Conservation (phyloP, 2,888 invertebrate genomes). For the Tanypteryx hageni region DNA sequence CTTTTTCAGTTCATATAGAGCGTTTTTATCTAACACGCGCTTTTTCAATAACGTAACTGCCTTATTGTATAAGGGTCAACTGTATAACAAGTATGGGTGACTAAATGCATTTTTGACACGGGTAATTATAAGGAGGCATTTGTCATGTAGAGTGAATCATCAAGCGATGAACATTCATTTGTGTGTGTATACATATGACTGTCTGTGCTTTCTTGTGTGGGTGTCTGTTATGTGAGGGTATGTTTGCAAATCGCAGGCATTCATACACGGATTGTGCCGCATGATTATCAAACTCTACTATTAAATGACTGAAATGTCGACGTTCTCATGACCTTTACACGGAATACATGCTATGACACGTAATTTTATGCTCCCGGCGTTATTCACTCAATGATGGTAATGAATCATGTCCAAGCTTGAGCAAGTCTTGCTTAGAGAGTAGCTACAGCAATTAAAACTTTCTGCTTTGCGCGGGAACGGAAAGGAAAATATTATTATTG, state of each 20-base stretch:
- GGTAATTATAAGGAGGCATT: neutral
- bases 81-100: too few species aligned
- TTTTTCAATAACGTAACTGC: neutral
- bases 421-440: neutral
- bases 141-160: neutral
- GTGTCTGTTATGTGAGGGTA: neutral
- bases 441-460: too few species aligned
- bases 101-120: too few species aligned
- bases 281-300: slow-evolving; percentile 7
- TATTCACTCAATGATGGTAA: neutral
- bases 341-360: neutral
- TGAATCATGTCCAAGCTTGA: neutral
- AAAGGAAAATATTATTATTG: too few species aligned
- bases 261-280: neutral
- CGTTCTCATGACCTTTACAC: neutral
- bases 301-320: neutral
- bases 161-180: neutral
- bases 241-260: neutral
- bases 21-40: too few species aligned
- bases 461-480: too few species aligned
- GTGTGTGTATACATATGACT: neutral
- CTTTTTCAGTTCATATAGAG: too few species aligned
- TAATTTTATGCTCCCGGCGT: neutral
- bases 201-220: neutral
- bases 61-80: neutral